These are phyloP conservation scores for Trachelipus rathkii DNA, from an alignment of 1,140 invertebrate genomes.

Conservation along the genomic window DNA sequence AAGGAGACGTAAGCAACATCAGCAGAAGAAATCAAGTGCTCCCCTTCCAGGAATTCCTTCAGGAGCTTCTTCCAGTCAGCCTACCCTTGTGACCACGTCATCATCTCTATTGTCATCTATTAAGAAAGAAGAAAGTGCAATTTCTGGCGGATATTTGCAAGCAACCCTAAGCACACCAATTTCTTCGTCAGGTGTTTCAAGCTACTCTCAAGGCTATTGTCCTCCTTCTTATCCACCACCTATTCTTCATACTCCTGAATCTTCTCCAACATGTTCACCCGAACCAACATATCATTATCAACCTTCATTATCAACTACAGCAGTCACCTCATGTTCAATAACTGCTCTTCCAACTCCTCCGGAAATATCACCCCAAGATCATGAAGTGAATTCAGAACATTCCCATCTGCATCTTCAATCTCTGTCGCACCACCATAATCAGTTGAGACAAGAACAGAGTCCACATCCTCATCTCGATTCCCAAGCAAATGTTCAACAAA, in stretches of 20 bases:
- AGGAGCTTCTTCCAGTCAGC: slow-evolving; percentile 5
- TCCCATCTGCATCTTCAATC: not conserved
- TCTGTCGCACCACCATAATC: slow-evolving; percentile 19
- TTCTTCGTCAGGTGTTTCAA: slow-evolving; percentile 10
- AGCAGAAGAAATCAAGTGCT: slow-evolving; percentile 34
- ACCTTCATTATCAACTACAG: slow-evolving; percentile 28
- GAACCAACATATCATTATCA: slow-evolving; percentile 36
- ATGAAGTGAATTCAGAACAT: slow-evolving; percentile 22
- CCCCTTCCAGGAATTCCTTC: slow-evolving; percentile 22
- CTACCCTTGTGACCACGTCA: slow-evolving; percentile 23
- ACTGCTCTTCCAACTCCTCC: slow-evolving; percentile 42
- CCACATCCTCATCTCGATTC: slow-evolving; percentile 23
- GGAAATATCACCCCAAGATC: slow-evolving; percentile 42
- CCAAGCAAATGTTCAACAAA: slow-evolving; percentile 24
- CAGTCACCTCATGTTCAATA: slow-evolving; percentile 29
- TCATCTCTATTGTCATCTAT: slow-evolving; percentile 8
- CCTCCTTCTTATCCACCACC: slow-evolving; percentile 22
- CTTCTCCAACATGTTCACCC: slow-evolving; percentile 43
- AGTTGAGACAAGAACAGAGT: slow-evolving; percentile 22
- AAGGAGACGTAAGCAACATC: slow-evolving; percentile 73
- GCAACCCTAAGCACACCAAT: slow-evolving; percentile 39
- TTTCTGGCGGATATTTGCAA: slow-evolving; percentile 34
- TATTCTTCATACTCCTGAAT: slow-evolving; percentile 41
- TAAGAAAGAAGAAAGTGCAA: slow-evolving; percentile 24
- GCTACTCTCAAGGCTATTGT: not conserved